Evolutionary conservation across 2,113 vertebrate species (phyloP).

Genomic region (Python bivittatus): DNA sequence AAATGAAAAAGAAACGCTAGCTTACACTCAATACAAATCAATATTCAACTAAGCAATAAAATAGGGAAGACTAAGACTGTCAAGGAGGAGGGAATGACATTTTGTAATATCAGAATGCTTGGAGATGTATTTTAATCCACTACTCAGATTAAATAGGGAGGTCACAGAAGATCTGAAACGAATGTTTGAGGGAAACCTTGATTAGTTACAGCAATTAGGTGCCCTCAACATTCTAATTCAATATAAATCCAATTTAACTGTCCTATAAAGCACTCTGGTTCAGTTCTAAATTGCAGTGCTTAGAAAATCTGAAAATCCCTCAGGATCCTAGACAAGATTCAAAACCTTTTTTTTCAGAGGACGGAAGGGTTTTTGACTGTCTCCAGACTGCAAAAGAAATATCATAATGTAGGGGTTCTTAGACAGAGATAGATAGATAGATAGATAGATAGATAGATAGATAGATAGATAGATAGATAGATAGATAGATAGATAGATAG

Average conservation of each 20-base stretch:
- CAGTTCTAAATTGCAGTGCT: neutral
- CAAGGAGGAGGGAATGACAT: neutral
- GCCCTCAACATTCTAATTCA: neutral
- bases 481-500: neutral
- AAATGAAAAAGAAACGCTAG: neutral
- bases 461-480: no score
- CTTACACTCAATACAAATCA: neutral
- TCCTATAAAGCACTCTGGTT: neutral
- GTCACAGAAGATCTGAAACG: neutral
- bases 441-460: neutral
- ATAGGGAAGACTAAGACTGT: conserved; percentile 35
- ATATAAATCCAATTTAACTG: neutral
- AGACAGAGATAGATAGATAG: no score
- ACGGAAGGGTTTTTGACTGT: neutral
- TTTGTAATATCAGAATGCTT: neutral
- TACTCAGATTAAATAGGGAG: neutral
- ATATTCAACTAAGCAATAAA: conserved; percentile 30
- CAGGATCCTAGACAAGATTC: neutral
- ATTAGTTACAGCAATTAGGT: conserved; percentile 11
- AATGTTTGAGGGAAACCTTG: neutral
- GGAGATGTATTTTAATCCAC: neutral
- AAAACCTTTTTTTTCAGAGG: neutral
- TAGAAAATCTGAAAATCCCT: neutral
- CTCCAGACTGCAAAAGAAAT: neutral
- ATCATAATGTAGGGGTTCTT: neutral